These are phyloP conservation scores for Pterostichus madidus DNA, from an alignment of 2,888 invertebrate species.

Conservation along the genomic window DNA sequence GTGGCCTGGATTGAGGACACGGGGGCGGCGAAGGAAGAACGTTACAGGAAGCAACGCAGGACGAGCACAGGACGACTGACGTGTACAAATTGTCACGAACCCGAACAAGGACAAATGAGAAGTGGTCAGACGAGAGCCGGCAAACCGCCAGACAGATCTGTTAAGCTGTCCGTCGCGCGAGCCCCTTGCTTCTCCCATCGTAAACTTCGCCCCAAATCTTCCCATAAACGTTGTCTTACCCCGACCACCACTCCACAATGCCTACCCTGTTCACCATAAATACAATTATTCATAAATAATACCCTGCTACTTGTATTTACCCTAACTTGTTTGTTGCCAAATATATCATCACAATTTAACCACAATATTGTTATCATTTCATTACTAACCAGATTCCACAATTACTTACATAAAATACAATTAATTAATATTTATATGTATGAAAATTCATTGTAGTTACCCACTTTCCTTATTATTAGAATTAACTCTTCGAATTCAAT, in stretches of 20 bases:
- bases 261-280: constrained; percentile 7
- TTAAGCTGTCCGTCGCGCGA: constrained; percentile 58
- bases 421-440: no score
- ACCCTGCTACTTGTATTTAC: background rate
- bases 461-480: no score
- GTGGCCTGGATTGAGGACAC: constrained; percentile 10
- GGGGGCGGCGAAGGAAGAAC: constrained; percentile 3
- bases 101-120: constrained; percentile 66
- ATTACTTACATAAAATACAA: no score
- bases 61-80: constrained; percentile 60
- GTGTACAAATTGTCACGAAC: constrained; percentile 66
- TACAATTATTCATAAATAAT: constrained; percentile 54
- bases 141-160: constrained; percentile 62
- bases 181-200: constrained; percentile 9
- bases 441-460: no score
- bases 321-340: constrained; percentile 38
- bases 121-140: constrained; percentile 62
- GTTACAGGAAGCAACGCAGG: constrained; percentile 29
- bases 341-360: constrained; percentile 18
- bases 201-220: constrained; percentile 52
- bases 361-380: constrained; percentile 8
- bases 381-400: background rate
- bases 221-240: constrained; percentile 56
- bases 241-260: background rate
- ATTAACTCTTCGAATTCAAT: no score